Evolutionary conservation across 1,140 invertebrate genomes (phyloP), one percentile per base, ranked within the genome.

Genomic region (Ephestia elutella): DNA sequence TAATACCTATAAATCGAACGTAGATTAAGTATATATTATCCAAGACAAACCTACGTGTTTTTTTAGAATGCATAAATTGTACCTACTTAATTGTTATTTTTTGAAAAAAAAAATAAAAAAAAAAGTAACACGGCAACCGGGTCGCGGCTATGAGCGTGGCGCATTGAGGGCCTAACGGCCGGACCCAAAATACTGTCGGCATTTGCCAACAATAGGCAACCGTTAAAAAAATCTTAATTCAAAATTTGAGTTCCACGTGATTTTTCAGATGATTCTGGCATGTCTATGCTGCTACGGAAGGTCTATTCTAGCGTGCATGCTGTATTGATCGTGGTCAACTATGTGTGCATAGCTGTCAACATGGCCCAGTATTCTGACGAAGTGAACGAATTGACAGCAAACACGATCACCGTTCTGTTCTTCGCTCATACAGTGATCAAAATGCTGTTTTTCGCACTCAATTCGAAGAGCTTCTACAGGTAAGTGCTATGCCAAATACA

Each of bases 341-440:
- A 92, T 67, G 75, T 87, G 18, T 90, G 91, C 5, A 92, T 93
- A 66, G 90, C 90, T 10, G 89, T 92, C 17, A 95, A 95, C 74
- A 88, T 95, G 84, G 90, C 92, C 0, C 49, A 91, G 20, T 92
- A 95, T 75, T 91, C 92, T 1, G 93, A 92, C n/a, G 94, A 95
- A 68, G 93, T 95, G 0, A 95, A 95, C 73, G 93, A 95, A 78
- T 83, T 95, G 49, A 94, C 94, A 0, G 94, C 94, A 0, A 95
- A 95, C 63, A 95, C 94, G 15, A 94, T 96, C 35, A 96, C 94
- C 0, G 91, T 94, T 2, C 89, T 96, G 5, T 95, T 95, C 84
- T 95, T 96, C 80, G 90, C 92, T 0, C 95, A 96, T 71, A 91
- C 92, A 48, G 82, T 95, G 11, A 93, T 94, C 10, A 96, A 96